Base-by-base conservation (phyloP, 2,797 vertebrate genomes). In the Poecilia velifera region DNA sequence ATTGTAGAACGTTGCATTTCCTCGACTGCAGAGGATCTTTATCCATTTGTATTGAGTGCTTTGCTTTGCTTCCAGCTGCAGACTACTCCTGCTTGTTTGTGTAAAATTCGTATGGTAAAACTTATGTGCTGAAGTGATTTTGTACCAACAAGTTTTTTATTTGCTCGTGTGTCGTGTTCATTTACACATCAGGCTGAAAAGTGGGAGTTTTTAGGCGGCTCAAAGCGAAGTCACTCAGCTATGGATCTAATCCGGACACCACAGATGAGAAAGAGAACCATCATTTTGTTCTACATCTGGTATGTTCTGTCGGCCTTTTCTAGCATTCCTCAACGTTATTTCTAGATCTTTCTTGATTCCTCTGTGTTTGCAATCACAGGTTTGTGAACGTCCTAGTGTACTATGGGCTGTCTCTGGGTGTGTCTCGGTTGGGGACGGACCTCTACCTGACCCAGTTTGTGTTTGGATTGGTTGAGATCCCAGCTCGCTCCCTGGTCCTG, bases 371-470 rank as follows among this genome's bases (percentile, higher is more conserved):
- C 10, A 7, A 25, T 84, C 87, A 20, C 80, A 97, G 97, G 97
- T 98, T 97, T 94, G 96, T 96, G 75, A 97, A 97, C 76, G 97
- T 97, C 62, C 88, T 99, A 82, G 96, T 96, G 74, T 98, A 97
- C 92, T 98, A 96, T 0, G 97, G 97, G n/a, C 88, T 99, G 53
- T 94, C 97, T 9, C 86, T 98, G 74, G 97, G 97, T 0, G 95
- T 97, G n/a, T 96, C 96, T 25, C 94, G 93, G 86, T 94, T 98
- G 28, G 97, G 97, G 8, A 89, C 96, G 68, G 81, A 98, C 90
- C 95, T 98, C 86, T 98, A 97, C 90, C 82, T 98, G 87, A 97
- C 96, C 0, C 97, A 98, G 90, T 95, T 98, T 22, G 91, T 97
- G 1, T 98, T 98, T 1, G 97, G 97, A 59, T 82, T 95, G 45